Evolutionary conservation across 2,888 invertebrate genomes (phyloP).

Genomic region (Drosophila nr. perissopoda): DNA sequence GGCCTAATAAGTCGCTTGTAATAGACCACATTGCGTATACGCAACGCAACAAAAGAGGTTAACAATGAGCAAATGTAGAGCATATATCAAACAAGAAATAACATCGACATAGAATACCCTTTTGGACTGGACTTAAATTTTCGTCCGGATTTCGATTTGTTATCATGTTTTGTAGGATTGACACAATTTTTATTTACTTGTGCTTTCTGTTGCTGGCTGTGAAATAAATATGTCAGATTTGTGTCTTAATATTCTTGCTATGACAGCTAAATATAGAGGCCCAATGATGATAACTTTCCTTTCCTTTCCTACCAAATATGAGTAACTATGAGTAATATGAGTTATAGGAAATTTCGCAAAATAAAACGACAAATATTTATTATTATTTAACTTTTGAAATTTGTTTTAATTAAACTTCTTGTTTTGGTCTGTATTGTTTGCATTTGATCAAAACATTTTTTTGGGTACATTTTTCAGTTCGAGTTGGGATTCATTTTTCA

Average conservation of each 20-base stretch:
- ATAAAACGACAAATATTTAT: background rate
- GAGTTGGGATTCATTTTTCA: background rate
- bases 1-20: conserved; percentile 19
- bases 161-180: background rate
- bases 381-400: background rate
- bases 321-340: background rate
- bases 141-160: background rate
- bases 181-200: background rate
- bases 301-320: background rate
- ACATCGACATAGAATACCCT: background rate
- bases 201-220: background rate
- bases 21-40: conserved; percentile 42
- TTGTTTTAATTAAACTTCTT: background rate
- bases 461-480: background rate
- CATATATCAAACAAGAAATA: background rate
- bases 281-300: background rate
- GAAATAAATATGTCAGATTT: background rate
- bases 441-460: background rate
- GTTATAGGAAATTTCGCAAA: too few relatives aligned
- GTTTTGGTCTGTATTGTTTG: background rate
- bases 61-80: background rate
- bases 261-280: background rate
- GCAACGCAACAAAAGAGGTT: conserved; percentile 5
- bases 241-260: background rate
- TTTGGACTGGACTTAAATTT: background rate